phyloP scores from a whole-genome alignment of 2,888 invertebrate species.

The Spodoptera littoralis region DNA sequence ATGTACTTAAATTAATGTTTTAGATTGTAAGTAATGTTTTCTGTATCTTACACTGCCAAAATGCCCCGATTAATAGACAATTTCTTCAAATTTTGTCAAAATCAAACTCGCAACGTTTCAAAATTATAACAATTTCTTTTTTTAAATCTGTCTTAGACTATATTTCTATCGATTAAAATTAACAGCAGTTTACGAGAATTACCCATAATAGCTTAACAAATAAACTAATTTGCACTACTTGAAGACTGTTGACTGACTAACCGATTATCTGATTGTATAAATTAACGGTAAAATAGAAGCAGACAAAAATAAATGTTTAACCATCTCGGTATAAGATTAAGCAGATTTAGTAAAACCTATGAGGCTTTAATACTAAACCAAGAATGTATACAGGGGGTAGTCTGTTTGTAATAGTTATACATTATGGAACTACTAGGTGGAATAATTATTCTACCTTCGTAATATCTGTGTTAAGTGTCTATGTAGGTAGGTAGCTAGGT shows the following conservation, averaged over 20 bases:
- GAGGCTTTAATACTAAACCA: conserved; percentile 42
- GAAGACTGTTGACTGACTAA: too few species aligned
- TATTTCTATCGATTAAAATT: too few species aligned
- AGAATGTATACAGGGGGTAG: conserved; percentile 48
- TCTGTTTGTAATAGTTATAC: conserved; percentile 37
- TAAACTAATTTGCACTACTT: too few species aligned
- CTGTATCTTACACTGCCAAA: conserved; percentile 46
- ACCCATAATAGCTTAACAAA: too few species aligned
- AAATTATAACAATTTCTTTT: too few species aligned
- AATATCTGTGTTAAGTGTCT: conserved; percentile 10
- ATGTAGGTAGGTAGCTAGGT: neutral
- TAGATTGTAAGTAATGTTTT: conserved; percentile 41
- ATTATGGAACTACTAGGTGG: conserved; percentile 17
- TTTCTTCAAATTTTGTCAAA: neutral
- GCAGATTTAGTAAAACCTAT: conserved; percentile 32
- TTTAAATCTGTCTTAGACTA: too few species aligned
- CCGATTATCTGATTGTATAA: too few species aligned
- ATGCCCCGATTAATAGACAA: conserved; percentile 20
- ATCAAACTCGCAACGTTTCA: conserved; percentile 5
- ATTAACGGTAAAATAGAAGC: too few species aligned
- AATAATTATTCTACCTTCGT: conserved; percentile 16
- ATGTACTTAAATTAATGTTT: conserved; percentile 56
- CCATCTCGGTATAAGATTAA: conserved; percentile 1
- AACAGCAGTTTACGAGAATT: too few species aligned
- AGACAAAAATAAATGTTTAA: neutral